Conservation (phyloP, 2,888 invertebrate species). For the Microctonus brassicae region DNA sequence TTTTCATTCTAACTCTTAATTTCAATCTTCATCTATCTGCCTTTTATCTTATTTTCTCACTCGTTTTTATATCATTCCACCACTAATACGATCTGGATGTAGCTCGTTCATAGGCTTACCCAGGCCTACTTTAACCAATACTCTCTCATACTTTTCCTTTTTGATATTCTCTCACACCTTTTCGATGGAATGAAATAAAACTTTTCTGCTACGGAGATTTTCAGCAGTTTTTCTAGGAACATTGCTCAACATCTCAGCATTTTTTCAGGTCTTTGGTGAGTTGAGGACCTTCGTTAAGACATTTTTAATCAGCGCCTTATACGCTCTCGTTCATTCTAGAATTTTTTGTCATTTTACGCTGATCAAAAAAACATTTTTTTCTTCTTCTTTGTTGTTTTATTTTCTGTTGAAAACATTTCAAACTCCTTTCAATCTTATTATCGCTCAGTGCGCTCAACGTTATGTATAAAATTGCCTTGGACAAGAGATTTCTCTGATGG, state of each 20-base stretch:
- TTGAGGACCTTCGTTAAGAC: conserved; percentile 43
- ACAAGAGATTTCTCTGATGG: not conserved
- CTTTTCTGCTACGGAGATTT: conserved; percentile 36
- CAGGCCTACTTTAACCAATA: not conserved
- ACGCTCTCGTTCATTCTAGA: not conserved
- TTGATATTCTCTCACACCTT: conserved; percentile 4
- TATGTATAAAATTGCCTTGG: not conserved
- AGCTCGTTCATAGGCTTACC: conserved; percentile 8
- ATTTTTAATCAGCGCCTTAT: conserved; percentile 41
- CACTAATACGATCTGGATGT: conserved; percentile 4
- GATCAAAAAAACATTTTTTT: not conserved
- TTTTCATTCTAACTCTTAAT: not conserved
- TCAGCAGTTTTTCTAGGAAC: conserved; percentile 40
- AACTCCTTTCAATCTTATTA: conserved; percentile 26
- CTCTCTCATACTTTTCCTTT: not conserved
- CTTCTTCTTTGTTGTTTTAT: not conserved
- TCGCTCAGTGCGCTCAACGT: conserved; percentile 8
- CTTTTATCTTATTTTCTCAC: conserved; percentile 35
- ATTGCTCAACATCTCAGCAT: not conserved
- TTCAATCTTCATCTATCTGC: conserved; percentile 29
- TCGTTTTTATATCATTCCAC: conserved; percentile 1
- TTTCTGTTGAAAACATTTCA: conserved; percentile 4
- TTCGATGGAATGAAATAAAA: conserved; percentile 39
- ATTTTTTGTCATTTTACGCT: conserved; percentile 6
- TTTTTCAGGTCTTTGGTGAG: not conserved